Evolutionary conservation across 2,797 vertebrate genomes (phyloP).

Genomic region (Sardinella longiceps): DNA sequence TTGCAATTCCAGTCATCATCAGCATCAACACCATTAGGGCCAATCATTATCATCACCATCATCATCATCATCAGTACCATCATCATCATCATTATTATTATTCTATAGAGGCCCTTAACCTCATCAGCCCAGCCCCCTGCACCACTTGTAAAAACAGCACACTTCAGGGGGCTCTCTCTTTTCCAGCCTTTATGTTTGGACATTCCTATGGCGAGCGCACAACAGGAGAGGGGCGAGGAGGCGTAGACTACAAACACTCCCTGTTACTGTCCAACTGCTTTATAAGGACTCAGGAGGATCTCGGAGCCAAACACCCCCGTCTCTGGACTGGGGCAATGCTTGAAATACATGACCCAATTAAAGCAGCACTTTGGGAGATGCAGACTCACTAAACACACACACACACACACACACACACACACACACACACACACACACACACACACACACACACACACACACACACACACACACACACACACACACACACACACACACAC

Average conservation of each 20-base stretch:
- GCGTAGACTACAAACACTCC: background rate
- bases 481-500: background rate
- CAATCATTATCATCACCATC: background rate
- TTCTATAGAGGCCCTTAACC: conserved; percentile 16
- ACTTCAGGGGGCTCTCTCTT: conserved; percentile 23
- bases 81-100: conserved; percentile 24
- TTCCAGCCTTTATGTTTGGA: conserved; percentile 47
- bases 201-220: conserved; percentile 42
- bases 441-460: too few species aligned
- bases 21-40: background rate
- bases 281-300: conserved; percentile 24
- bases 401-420: too few species aligned
- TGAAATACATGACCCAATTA: conserved; percentile 9
- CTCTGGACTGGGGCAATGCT: background rate
- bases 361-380: background rate
- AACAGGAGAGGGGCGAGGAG: conserved; percentile 23
- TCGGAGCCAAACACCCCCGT: background rate
- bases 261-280: conserved; percentile 14
- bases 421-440: too few species aligned
- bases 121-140: background rate
- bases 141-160: conserved; percentile 6
- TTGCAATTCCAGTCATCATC: conserved; percentile 45
- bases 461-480: too few species aligned
- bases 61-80: background rate
- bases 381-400: too few species aligned